Conservation (phyloP, 2,797 vertebrate species). For the Leucoraja ocellata region DNA sequence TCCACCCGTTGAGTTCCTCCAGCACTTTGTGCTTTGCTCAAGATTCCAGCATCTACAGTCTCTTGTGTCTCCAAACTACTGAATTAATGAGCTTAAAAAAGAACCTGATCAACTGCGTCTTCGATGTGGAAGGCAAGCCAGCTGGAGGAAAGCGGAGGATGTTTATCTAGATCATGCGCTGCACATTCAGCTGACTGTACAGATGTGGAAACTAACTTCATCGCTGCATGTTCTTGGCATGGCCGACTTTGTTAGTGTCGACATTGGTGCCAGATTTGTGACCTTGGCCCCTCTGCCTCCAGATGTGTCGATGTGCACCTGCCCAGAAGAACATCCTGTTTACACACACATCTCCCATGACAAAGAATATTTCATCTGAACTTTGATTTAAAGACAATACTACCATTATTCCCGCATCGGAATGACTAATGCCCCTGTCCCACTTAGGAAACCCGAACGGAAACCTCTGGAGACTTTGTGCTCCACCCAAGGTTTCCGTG, state of each 20-base stretch:
- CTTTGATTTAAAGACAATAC: neutral
- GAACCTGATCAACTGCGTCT: no score
- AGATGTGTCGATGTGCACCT: slow-evolving; percentile 7
- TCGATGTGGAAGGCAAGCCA: neutral
- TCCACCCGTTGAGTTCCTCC: no score
- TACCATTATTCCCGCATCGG: neutral
- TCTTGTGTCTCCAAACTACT: neutral
- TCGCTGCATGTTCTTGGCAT: neutral
- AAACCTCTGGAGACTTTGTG: no score
- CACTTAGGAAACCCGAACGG: no score
- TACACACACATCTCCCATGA: neutral
- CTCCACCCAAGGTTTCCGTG: no score
- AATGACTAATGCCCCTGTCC: no score
- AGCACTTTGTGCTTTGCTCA: no score
- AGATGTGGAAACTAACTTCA: neutral
- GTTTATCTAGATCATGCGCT: no score
- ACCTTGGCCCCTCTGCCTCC: neutral
- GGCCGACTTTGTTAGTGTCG: neutral
- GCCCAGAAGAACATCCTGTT: slow-evolving; percentile 33
- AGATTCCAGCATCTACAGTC: no score
- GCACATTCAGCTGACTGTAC: no score
- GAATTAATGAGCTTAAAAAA: neutral
- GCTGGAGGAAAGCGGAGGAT: neutral
- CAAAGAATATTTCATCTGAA: neutral
- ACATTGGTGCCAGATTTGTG: neutral